A percentile compares a stretch with the other conserved stretches of the same genome.
Conservation (phyloP, 2,113 vertebrate species). For the Chloebia gouldiae region DNA sequence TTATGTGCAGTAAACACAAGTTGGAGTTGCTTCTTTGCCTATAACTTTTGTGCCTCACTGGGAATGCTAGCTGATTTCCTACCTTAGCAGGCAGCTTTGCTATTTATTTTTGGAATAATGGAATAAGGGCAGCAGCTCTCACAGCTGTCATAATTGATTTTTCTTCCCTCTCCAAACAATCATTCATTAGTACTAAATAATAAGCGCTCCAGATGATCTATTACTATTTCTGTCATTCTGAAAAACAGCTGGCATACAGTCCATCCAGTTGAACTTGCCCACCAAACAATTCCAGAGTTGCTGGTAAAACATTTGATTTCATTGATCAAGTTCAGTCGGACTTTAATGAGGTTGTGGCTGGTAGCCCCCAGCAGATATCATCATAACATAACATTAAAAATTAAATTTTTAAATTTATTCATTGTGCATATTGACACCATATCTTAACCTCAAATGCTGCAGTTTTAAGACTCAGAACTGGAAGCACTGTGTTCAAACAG, state of each 20-base stretch:
- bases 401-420: neutral
- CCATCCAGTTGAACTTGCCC: neutral
- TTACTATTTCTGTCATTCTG: slow-evolving; percentile 48
- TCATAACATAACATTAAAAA: neutral
- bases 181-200: slow-evolving; percentile 63
- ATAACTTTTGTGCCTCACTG: neutral
- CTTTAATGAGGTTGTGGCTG: neutral
- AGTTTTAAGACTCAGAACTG: neutral
- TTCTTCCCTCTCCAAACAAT: slow-evolving; percentile 31
- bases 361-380: neutral
- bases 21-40: neutral
- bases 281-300: neutral
- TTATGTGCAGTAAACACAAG: neutral
- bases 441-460: neutral
- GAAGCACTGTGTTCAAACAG: neutral
- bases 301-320: slow-evolving; percentile 33
- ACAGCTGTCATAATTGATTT: slow-evolving; percentile 52
- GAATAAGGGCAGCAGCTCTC: neutral
- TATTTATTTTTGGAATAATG: slow-evolving; percentile 51
- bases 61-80: slow-evolving; percentile 25
- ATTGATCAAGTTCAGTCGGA: neutral
- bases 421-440: neutral
- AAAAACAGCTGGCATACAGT: slow-evolving; percentile 29
- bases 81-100: slow-evolving; percentile 9
- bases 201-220: slow-evolving; percentile 48